Evolutionary conservation across 2,888 invertebrate genomes (phyloP).

Genomic region (Dasypolia templi): DNA sequence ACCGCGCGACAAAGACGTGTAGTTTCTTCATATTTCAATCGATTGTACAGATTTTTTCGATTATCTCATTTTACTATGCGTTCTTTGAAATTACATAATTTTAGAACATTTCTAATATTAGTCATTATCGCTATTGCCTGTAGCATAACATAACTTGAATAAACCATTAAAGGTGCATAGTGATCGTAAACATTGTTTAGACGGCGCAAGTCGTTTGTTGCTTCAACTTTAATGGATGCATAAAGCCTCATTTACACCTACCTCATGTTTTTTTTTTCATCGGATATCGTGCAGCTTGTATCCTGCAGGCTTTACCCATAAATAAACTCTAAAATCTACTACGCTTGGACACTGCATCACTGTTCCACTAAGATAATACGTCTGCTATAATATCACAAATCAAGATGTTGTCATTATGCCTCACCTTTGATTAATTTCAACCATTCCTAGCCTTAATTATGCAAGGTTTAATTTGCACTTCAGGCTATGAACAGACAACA

Average conservation of each 20-base stretch:
- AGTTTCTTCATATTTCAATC: no score
- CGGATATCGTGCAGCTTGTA: no score
- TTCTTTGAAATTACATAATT: no score
- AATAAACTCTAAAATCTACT: neutral
- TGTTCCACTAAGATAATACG: conserved; percentile 21
- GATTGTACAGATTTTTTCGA: no score
- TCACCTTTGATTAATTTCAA: conserved; percentile 55
- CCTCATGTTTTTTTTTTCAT: no score
- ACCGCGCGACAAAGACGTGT: no score
- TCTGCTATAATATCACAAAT: conserved; percentile 37
- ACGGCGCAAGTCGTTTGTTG: neutral
- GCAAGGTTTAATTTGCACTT: conserved; percentile 55
- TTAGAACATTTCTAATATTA: no score
- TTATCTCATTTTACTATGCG: no score
- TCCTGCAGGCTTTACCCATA: neutral
- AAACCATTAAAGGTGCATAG: neutral
- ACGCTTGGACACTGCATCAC: neutral
- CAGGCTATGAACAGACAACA: conserved; percentile 48
- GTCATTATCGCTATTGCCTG: no score
- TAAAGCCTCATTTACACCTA: neutral
- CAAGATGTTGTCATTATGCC: conserved; percentile 43
- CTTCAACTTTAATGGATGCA: neutral
- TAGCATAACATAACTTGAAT: neutral
- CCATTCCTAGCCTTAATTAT: conserved; percentile 49
- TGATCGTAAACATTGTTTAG: neutral